phyloP scores from a whole-genome alignment of 2,797 vertebrate genomes.

The Thamnophis elegans region DNA sequence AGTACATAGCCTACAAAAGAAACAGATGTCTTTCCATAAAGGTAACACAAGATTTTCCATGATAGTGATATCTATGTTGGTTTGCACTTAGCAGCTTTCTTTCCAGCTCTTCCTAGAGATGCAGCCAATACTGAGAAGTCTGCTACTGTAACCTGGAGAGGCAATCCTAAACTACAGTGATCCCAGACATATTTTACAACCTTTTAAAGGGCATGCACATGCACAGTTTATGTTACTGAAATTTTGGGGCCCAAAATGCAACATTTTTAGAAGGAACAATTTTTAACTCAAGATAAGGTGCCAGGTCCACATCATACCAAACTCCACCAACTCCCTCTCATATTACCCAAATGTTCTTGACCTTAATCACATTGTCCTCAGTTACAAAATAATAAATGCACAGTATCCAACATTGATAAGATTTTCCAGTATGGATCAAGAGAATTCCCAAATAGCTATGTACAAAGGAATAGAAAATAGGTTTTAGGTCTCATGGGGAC shows the following conservation, averaged over 20 bases:
- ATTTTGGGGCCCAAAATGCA: background rate
- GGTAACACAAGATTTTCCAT: background rate
- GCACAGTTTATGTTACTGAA: background rate
- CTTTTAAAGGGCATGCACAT: background rate
- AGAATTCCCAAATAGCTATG: background rate
- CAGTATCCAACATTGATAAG: background rate
- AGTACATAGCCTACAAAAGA: background rate
- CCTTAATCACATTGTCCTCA: background rate
- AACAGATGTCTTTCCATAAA: background rate
- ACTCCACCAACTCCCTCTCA: background rate
- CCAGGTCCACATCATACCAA: background rate
- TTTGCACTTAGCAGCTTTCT: background rate
- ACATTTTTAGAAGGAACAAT: background rate
- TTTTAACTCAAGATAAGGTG: background rate
- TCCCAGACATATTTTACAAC: background rate
- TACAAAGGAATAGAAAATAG: background rate
- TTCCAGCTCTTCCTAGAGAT: background rate
- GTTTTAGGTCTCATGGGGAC: background rate
- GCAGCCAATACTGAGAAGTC: background rate
- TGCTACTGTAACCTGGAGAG: background rate
- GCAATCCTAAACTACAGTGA: background rate
- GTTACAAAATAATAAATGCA: background rate
- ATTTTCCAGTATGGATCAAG: background rate
- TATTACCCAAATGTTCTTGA: background rate
- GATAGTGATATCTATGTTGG: background rate